Percentiles rank a stretch among this genome's conserved stretches.
phyloP scores from a whole-genome alignment of 2,797 vertebrate genomes.

The Hylomyscus alleni region DNA sequence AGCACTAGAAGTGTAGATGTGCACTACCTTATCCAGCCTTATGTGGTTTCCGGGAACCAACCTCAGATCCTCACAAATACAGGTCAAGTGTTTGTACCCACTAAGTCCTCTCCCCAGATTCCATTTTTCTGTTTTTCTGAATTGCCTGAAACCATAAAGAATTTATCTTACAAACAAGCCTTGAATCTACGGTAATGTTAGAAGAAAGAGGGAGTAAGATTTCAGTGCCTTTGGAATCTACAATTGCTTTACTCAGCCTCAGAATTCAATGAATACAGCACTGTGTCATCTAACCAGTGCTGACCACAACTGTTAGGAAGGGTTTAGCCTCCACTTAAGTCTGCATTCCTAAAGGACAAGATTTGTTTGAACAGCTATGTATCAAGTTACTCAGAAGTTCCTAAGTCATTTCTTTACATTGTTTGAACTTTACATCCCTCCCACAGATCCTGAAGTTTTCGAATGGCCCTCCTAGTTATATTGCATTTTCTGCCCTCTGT shows the following conservation, averaged over 20 bases:
- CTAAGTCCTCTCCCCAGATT: neutral
- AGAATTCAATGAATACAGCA: neutral
- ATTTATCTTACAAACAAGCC: neutral
- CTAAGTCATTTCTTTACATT: conserved; percentile 1
- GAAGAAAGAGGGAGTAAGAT: neutral
- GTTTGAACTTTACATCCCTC: conserved; percentile 28
- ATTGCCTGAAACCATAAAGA: conserved; percentile 6
- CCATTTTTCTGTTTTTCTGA: neutral
- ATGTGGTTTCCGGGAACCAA: neutral
- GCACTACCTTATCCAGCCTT: neutral
- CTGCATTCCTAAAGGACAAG: conserved; percentile 25
- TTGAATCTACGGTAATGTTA: neutral
- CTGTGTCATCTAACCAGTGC: neutral
- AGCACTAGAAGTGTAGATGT: neutral
- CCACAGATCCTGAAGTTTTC: neutral
- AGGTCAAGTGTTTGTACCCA: neutral
- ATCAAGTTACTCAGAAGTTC: neutral
- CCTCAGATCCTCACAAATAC: neutral
- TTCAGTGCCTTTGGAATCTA: neutral
- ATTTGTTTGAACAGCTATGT: conserved; percentile 5
- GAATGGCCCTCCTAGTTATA: neutral
- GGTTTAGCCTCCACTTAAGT: neutral
- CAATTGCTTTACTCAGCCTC: neutral
- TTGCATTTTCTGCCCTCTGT: neutral
- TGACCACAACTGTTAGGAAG: neutral